Evolutionary conservation across 2,888 invertebrate species (phyloP), one percentile per base, ranked within the genome.

Genomic region (Phengaris alcon): DNA sequence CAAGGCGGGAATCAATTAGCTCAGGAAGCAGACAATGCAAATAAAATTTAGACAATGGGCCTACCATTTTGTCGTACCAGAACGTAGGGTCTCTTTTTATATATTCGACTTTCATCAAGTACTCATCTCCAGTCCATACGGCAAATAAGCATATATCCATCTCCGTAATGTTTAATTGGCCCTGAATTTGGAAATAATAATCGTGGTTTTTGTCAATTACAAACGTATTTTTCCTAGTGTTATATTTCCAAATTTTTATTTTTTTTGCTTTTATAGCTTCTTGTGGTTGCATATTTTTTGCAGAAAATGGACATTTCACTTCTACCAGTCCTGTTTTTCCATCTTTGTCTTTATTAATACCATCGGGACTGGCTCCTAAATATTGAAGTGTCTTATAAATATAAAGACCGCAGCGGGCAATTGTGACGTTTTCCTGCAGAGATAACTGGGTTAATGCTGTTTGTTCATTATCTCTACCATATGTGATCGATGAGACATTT

Each of bases 331-430:
- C n/a, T 52, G 9, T 52, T 52, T 52, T 52, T 52, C 52, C 52
- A 68, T 35, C 68, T 68, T 68, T 68, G 44, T 68, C 68, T 68
- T 44, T 35, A 68, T 68, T 44, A 68, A 35, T 68, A 44, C 68
- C 68, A 68, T 68, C 68, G 10, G 68, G 68, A 68, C 68, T 15
- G 64, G 64, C 64, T 22, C 64, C 64, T 64, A 64, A 64, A 64
- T 64, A 64, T 22, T 64, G 64, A 10, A 15, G 68, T 68, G 68
- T 68, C 13, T 68, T 68, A 46, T 68, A 10, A 68, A 68, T 68
- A 68, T 68, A 68, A 68, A 68, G 68, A 68, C 44, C 68, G 68
- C 35, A 68, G 68, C 68, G 68, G 68, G 68, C 22, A 68, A 68
- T 68, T 68, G 68, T 68, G 68, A 35, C 13, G 68, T 68, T 68